phyloP scores from a whole-genome alignment of 2,888 invertebrate genomes.

The Xanthia icteritia region DNA sequence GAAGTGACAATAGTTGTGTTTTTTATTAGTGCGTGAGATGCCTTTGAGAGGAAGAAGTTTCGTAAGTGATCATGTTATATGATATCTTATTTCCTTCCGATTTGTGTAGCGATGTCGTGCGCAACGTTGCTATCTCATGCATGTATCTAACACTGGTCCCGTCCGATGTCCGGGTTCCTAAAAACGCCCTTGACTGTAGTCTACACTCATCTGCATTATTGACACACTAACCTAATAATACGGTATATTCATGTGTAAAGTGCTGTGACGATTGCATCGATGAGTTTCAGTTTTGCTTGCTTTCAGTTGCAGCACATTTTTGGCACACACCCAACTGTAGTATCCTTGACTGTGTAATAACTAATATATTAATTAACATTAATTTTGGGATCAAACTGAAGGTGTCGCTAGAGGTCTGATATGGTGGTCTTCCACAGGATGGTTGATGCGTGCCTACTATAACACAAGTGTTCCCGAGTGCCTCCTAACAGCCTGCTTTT shows the following conservation, averaged over 20 bases:
- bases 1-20: conserved; percentile 66
- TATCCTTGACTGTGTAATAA: conserved; percentile 87
- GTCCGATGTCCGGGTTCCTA: conserved; percentile 58
- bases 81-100: conserved; percentile 68
- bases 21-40: conserved; percentile 81
- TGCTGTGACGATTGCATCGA: conserved; percentile 75
- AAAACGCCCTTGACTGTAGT: conserved; percentile 69
- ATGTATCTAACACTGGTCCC: conserved; percentile 68
- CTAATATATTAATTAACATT: conserved; percentile 73
- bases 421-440: conserved; percentile 87
- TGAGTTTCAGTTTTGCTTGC: conserved; percentile 84
- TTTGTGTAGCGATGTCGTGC: conserved; percentile 61
- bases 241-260: conserved; percentile 63
- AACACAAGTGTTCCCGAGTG: conserved; percentile 87
- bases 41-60: conserved; percentile 86
- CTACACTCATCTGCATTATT: conserved; percentile 62
- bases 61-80: conserved; percentile 79
- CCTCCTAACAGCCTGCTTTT: conserved; percentile 88
- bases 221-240: conserved; percentile 77
- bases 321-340: conserved; percentile 85
- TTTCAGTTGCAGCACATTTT: conserved; percentile 82
- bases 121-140: conserved; percentile 67
- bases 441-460: conserved; percentile 86
- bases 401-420: conserved; percentile 75
- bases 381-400: conserved; percentile 68